Conservation (phyloP, 2,113 vertebrate genomes). For the Ophthalmotilapia sp. region DNA sequence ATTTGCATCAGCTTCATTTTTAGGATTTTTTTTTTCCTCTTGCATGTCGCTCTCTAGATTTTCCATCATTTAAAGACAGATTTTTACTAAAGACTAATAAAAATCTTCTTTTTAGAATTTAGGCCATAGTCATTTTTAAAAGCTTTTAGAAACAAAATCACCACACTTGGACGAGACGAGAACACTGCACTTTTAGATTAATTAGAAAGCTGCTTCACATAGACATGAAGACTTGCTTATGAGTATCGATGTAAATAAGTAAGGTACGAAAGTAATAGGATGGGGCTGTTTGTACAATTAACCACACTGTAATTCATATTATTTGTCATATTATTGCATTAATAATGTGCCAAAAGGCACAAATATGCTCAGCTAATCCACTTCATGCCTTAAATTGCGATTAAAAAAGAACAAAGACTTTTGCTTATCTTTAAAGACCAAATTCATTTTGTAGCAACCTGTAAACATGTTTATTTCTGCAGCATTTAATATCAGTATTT, state of each 20-base stretch:
- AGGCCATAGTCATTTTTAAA: neutral
- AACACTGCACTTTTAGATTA: accelerated
- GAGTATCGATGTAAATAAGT: neutral
- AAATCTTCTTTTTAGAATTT: neutral
- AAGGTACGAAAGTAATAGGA: neutral
- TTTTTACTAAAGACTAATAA: neutral
- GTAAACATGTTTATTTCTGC: neutral
- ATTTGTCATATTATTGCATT: neutral
- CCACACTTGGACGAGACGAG: neutral
- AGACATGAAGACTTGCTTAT: neutral
- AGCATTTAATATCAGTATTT: neutral
- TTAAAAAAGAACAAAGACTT: neutral
- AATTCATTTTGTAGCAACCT: neutral
- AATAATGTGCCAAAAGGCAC: neutral
- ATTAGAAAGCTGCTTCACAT: neutral
- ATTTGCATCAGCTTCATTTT: neutral
- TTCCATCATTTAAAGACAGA: neutral
- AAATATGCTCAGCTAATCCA: neutral
- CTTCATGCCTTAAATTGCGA: neutral
- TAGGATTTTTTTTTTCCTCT: neutral
- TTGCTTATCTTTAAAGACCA: neutral
- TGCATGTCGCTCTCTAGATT: neutral
- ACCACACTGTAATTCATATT: neutral
- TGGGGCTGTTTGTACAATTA: neutral
- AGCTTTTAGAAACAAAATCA: neutral